phyloP scores from a whole-genome alignment of 1,140 invertebrate species.

The Cherax quadricarinatus region DNA sequence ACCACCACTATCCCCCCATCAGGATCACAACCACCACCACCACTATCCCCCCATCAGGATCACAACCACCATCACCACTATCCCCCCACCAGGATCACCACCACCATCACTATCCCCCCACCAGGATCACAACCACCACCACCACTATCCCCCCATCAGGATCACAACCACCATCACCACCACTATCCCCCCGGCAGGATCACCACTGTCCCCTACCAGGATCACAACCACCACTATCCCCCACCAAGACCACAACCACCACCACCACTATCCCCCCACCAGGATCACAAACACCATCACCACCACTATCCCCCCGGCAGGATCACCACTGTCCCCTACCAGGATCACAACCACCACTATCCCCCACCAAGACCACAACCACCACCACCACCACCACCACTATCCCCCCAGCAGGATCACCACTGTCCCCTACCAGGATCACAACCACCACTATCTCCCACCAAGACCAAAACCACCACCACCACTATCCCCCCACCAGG shows the following conservation, averaged over 20 bases:
- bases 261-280: no score
- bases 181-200: background rate
- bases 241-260: no score
- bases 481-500: background rate
- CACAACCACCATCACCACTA: no score
- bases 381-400: no score
- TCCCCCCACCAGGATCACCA: background rate
- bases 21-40: background rate
- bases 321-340: background rate
- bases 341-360: background rate
- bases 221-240: no score
- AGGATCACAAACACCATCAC: no score
- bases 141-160: background rate
- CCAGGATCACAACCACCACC: slow-evolving; percentile 7
- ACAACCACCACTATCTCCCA: background rate
- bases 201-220: background rate
- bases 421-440: background rate
- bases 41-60: background rate
- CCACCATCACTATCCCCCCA: background rate
- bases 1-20: background rate
- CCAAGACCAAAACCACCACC: no score
- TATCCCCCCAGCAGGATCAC: no score
- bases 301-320: background rate
- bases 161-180: background rate
- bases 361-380: background rate